Percentiles rank a stretch among this genome's conserved stretches.
phyloP scores from a whole-genome alignment of 2,888 invertebrate species.

The Unio delphinus region DNA sequence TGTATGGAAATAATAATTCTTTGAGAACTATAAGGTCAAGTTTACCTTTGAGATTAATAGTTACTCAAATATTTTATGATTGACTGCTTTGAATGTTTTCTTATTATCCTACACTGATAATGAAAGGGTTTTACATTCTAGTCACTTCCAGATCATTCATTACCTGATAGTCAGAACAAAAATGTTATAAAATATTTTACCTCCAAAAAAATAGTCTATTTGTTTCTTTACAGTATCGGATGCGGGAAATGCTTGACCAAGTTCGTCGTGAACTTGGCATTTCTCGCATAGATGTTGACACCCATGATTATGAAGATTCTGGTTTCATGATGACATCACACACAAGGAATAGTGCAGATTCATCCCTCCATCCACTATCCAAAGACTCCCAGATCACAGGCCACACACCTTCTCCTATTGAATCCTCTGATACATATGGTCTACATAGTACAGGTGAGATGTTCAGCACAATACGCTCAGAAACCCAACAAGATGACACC shows the following conservation, averaged over 20 bases:
- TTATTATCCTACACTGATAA: too few species aligned
- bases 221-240: slow-evolving; percentile 48
- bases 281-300: slow-evolving; percentile 26
- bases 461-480: slow-evolving; percentile 44
- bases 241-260: slow-evolving; percentile 58
- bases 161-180: too few species aligned
- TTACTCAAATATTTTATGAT: too few species aligned
- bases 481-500: slow-evolving; percentile 33
- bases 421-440: slow-evolving; percentile 43
- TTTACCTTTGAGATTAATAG: too few species aligned
- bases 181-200: too few species aligned
- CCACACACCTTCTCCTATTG: slow-evolving; percentile 17
- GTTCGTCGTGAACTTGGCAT: slow-evolving; percentile 61
- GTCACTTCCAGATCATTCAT: too few species aligned
- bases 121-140: too few species aligned
- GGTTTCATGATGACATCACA: slow-evolving; percentile 9
- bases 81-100: too few species aligned
- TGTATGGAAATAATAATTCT: too few species aligned
- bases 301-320: slow-evolving; percentile 17
- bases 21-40: too few species aligned
- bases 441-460: slow-evolving; percentile 45
- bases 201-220: neutral
- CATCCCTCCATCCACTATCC: neutral
- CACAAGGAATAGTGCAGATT: neutral
- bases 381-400: slow-evolving; percentile 7